A percentile compares a stretch with the other conserved stretches of the same genome.
phyloP scores from a whole-genome alignment of 2,113 vertebrate species.

The Cacatua alba region DNA sequence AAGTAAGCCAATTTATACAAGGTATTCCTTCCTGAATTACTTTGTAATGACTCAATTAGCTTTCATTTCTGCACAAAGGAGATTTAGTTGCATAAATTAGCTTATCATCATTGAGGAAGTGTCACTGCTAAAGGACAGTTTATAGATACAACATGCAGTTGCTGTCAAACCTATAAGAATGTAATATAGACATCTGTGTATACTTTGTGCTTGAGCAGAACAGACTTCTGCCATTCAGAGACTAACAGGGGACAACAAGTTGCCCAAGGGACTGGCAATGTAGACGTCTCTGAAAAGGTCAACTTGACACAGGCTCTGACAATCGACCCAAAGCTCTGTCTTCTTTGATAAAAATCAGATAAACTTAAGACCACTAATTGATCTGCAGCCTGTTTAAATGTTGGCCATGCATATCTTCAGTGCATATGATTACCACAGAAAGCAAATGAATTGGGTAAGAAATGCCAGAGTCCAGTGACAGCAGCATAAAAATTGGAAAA shows the following conservation, averaged over 20 bases:
- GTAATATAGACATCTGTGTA: constrained; percentile 99
- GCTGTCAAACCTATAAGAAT: constrained; percentile 91
- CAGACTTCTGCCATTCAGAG: constrained; percentile 99
- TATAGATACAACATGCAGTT: constrained; percentile 99
- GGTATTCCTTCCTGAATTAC: constrained; percentile 95
- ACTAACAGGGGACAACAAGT: constrained; percentile 91
- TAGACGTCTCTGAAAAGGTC: constrained; percentile 99
- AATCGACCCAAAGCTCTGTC: constrained; percentile 98
- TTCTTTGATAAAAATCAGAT: constrained; percentile 99
- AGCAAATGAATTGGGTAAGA: constrained; percentile 81
- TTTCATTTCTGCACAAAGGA: constrained; percentile 99
- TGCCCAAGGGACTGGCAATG: constrained; percentile 88
- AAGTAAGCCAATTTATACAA: constrained; percentile 99
- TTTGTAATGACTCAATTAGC: constrained; percentile 99
- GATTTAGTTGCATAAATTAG: constrained; percentile 99
- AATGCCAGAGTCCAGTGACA: constrained; percentile 81
- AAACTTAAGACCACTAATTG: constrained; percentile 98
- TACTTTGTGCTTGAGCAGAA: constrained; percentile 99
- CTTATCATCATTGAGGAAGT: constrained; percentile 97
- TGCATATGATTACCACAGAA: constrained; percentile 87
- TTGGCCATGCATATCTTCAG: constrained; percentile 91
- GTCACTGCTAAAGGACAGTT: constrained; percentile 99
- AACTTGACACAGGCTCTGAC: constrained; percentile 99
- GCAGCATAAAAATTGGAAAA: constrained; percentile 75
- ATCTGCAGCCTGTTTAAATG: constrained; percentile 90